Base-by-base conservation (phyloP, 2,888 invertebrate species). In the Palloptera scutellata region DNA sequence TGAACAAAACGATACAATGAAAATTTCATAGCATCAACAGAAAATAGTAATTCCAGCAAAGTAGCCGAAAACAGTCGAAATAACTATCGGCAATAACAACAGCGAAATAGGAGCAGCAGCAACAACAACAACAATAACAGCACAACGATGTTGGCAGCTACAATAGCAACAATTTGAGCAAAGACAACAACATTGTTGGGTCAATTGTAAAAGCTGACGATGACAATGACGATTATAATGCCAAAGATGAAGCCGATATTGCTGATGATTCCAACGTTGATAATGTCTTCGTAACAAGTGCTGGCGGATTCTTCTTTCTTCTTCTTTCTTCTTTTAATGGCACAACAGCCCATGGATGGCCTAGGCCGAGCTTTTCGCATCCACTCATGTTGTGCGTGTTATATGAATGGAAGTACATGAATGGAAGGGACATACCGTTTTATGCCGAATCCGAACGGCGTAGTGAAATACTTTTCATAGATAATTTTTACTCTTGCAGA, bases 201-300 rank as follows among this genome's bases (percentile, higher is more conserved):
- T 15, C 19, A 45, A 19, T 40, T 15, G n/a, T 57, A 11, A 6
- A 41, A 58, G 42, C 15, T 17, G 13, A 40, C 48, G 19, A 3
- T 51, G 48, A 15, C 41, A 53, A 52, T 63, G 51, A 43, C 62
- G 58, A 62, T 45, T 61, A 58, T 62, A 58, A 67, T 53, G 19
- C 45, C 41, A 20, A 15, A 19, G 6, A 2, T 30, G 11, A 20
- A 15, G 48, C 30, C 40, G 53, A 12, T 57, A 61, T 40, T 30
- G 13, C 20, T 57, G 57, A 41, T 30, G 20, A 41, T 57, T 57
- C 19, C 40, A 17, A 1, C 57, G 30, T 12, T 17, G 58, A 17
- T 58, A 61, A 58, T 57, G 58, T 43, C 57, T 51, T 45, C 19
- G 53, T 55, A 61, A 10, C 45, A 30, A 30, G 6, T 30, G 6